These are phyloP conservation scores for Mormyrops attenuatus DNA, from an alignment of 2,797 vertebrate genomes.

Conservation along the genomic window DNA sequence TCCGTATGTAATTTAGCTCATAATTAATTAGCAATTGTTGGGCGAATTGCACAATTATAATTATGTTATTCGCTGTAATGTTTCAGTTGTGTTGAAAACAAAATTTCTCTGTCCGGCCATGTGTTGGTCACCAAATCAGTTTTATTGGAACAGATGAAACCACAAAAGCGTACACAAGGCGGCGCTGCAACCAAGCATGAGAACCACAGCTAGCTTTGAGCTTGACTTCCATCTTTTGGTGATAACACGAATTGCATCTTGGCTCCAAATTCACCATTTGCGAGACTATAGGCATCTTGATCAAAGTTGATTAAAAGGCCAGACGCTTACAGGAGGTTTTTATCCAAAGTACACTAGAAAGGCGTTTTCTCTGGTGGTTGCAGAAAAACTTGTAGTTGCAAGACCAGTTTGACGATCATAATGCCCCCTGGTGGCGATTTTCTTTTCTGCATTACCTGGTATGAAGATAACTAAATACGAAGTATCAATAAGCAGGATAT, in stretches of 20 bases:
- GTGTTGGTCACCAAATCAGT: background rate
- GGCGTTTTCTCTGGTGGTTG: background rate
- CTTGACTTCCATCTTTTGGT: background rate
- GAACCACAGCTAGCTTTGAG: background rate
- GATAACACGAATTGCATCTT: background rate
- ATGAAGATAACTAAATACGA: background rate
- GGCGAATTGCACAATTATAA: background rate
- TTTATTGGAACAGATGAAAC: background rate
- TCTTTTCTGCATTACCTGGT: background rate
- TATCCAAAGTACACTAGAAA: background rate
- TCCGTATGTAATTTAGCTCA: background rate
- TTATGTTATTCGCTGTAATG: background rate
- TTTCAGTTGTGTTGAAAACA: background rate
- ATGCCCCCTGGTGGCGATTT: background rate
- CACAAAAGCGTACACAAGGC: background rate
- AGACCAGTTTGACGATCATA: background rate
- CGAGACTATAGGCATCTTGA: background rate
- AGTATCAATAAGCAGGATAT: background rate
- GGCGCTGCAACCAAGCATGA: background rate
- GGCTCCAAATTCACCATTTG: background rate
- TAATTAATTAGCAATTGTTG: background rate
- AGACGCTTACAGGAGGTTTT: background rate
- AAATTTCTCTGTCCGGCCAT: background rate
- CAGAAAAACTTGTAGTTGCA: background rate
- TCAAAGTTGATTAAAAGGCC: background rate